Conservation (phyloP, 2,113 vertebrate species). For the Neofelis nebulosa region DNA sequence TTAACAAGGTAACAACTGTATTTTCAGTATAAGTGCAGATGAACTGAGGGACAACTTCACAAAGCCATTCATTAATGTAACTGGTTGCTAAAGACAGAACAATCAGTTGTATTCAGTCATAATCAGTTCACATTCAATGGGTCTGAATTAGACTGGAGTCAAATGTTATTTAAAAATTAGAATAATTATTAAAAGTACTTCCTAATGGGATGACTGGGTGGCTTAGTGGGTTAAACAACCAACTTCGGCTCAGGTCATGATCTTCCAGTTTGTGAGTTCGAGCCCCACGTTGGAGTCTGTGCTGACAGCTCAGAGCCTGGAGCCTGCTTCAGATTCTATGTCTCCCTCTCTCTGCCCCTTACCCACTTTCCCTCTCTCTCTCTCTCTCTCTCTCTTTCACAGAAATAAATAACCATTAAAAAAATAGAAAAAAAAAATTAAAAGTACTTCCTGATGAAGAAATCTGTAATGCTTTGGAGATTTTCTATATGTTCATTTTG, state of each 20-base stretch:
- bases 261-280: no score
- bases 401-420: no score
- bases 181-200: background rate
- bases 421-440: background rate
- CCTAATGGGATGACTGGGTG: background rate
- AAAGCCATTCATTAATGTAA: background rate
- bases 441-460: background rate
- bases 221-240: no score
- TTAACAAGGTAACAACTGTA: background rate
- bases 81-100: background rate
- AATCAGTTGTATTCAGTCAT: background rate
- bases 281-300: no score
- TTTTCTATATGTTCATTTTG: background rate
- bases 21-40: background rate
- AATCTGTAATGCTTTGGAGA: background rate
- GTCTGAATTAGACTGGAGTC: background rate
- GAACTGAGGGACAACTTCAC: background rate
- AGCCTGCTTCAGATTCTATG: no score
- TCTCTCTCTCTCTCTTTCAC: no score
- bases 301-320: no score
- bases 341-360: no score
- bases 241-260: no score
- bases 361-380: no score
- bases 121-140: background rate
- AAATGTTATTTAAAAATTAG: constrained; percentile 19